Conservation (phyloP, 2,888 invertebrate genomes). For the Prostheceraeus crozeri region DNA sequence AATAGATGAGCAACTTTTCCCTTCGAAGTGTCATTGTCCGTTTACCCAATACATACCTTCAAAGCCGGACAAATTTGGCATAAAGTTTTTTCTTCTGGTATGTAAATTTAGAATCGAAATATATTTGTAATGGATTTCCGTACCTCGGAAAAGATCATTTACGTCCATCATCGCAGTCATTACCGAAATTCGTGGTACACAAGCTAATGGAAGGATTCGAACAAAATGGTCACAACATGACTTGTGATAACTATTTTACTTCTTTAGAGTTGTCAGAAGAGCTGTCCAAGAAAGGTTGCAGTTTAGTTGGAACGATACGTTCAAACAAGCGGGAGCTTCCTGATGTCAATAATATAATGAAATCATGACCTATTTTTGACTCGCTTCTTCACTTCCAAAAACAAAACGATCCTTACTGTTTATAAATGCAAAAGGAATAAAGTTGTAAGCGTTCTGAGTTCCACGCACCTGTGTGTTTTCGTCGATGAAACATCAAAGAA, state of each 20-base stretch:
- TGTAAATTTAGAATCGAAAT: too few relatives aligned
- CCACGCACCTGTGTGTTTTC: not conserved
- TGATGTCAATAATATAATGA: not conserved
- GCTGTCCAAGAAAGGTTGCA: not conserved
- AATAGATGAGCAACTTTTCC: too few relatives aligned
- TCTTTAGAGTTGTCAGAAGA: conserved; percentile 1
- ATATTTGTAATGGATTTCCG: too few relatives aligned
- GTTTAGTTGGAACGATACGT: not conserved
- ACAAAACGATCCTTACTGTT: conserved; percentile 3
- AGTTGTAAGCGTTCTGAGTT: not conserved
- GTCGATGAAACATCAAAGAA: not conserved
- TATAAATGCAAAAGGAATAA: conserved; percentile 16
- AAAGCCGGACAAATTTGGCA: too few relatives aligned
- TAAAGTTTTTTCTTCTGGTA: too few relatives aligned
- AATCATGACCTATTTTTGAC: not conserved
- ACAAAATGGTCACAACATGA: conserved; percentile 8
- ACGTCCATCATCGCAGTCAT: too few relatives aligned
- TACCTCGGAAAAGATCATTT: too few relatives aligned
- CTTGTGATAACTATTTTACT: conserved; percentile 8
- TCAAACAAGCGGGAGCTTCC: not conserved
- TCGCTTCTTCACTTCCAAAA: not conserved
- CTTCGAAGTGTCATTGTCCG: too few relatives aligned
- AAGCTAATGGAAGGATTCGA: not conserved
- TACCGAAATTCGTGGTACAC: not conserved
- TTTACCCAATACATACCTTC: too few relatives aligned